A percentile compares a stretch with the other conserved stretches of the same genome.
Conservation (phyloP, 1,140 invertebrate genomes). For the Listronotus oregonensis region DNA sequence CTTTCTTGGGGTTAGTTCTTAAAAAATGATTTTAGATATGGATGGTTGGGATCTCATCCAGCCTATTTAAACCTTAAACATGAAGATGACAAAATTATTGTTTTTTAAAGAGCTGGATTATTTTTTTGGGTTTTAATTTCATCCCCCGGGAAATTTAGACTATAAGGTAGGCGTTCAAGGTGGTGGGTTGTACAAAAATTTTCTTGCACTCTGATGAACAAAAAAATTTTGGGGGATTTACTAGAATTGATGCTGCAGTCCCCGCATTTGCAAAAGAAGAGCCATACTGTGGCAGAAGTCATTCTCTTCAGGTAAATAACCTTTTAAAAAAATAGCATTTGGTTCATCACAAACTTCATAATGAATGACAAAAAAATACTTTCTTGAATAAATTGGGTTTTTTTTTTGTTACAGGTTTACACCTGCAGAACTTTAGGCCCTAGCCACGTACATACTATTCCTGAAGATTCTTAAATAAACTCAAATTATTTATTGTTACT, state of each 20-base stretch:
- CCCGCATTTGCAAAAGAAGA: conserved; percentile 71
- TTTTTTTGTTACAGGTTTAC: conserved; percentile 22
- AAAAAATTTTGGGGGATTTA: conserved; percentile 82
- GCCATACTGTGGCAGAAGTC: conserved; percentile 64
- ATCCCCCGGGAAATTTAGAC: conserved; percentile 91
- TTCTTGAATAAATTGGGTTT: too few species aligned
- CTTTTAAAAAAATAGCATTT: too few species aligned
- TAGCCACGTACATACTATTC: conserved; percentile 15
- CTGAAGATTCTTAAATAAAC: too few species aligned
- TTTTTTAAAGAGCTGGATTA: conserved; percentile 89
- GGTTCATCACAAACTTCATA: too few species aligned
- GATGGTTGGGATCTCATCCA: conserved; percentile 80
- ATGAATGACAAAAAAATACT: too few species aligned
- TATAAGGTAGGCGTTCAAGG: conserved; percentile 81
- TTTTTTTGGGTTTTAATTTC: conserved; percentile 98
- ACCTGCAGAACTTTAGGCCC: conserved; percentile 21
- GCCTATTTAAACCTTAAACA: conserved; percentile 96
- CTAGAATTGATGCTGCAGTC: conserved; percentile 74
- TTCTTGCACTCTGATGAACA: conserved; percentile 82
- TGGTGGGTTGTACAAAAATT: conserved; percentile 78
- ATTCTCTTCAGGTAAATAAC: conserved; percentile 64
- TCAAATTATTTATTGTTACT: too few species aligned
- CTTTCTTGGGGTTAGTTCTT: too few species aligned
- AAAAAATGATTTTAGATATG: conserved; percentile 54
- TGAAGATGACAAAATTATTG: conserved; percentile 93